Percentiles rank a stretch among this genome's conserved stretches.
phyloP scores from a whole-genome alignment of 2,797 vertebrate genomes.

The Benthosema pterotum region DNA sequence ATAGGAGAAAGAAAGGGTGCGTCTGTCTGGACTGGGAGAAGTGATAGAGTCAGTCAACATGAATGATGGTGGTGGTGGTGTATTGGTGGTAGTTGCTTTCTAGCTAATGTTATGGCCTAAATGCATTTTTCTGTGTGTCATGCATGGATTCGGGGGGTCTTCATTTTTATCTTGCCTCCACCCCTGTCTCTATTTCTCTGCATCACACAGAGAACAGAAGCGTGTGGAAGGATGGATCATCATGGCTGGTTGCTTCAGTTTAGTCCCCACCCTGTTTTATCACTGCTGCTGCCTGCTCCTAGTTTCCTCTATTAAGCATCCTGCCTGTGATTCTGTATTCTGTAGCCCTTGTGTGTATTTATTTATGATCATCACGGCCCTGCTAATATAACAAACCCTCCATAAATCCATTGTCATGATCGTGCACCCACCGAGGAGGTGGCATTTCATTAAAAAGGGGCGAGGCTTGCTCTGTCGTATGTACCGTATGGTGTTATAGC shows the following conservation, averaged over 20 bases:
- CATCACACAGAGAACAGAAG: conserved; percentile 23
- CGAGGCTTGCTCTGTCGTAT: too few relatives aligned
- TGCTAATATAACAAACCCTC: too few relatives aligned
- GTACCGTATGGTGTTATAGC: too few relatives aligned
- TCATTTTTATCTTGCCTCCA: conserved; percentile 6
- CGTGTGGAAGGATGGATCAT: too few relatives aligned
- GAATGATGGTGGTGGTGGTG: background rate
- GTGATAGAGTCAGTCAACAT: conserved; percentile 36
- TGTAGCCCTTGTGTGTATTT: too few relatives aligned
- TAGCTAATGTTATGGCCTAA: background rate
- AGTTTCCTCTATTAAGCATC: too few relatives aligned
- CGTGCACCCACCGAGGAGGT: too few relatives aligned
- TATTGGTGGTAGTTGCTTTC: conserved; percentile 6
- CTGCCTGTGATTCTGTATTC: too few relatives aligned
- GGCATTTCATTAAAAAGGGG: too few relatives aligned
- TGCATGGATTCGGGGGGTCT: background rate
- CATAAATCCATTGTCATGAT: too few relatives aligned
- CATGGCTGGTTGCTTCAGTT: background rate
- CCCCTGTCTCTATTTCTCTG: background rate
- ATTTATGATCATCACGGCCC: too few relatives aligned
- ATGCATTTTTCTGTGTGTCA: background rate
- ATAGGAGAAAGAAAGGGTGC: conserved; percentile 51
- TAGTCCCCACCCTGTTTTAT: conserved; percentile 65
- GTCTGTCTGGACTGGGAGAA: conserved; percentile 40
- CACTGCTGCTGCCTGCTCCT: background rate